Percentiles rank a stretch among this genome's conserved stretches.
Conservation (phyloP, 2,113 vertebrate species). For the Podarcis cretensis region DNA sequence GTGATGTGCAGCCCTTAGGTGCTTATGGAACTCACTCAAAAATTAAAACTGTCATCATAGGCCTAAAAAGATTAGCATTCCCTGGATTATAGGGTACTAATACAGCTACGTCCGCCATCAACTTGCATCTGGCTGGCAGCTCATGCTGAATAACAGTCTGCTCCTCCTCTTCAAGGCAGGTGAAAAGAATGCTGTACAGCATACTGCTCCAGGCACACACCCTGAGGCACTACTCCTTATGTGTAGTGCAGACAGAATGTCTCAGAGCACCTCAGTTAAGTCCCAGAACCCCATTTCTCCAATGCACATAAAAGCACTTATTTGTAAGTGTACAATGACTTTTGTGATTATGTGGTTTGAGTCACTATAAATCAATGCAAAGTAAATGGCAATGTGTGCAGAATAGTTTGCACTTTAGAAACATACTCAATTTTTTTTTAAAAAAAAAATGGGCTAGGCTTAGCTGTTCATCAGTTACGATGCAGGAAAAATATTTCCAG, state of each 20-base stretch:
- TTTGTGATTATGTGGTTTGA: not conserved
- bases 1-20: too few species aligned
- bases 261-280: not conserved
- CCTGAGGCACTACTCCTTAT: slow-evolving; percentile 8
- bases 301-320: not conserved
- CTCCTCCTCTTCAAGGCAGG: not conserved
- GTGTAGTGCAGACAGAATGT: not conserved
- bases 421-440: not conserved
- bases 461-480: not conserved
- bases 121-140: not conserved
- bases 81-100: not conserved
- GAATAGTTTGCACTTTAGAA: not conserved
- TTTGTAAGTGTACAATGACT: not conserved
- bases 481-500: not conserved
- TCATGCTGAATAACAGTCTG: not conserved
- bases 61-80: too few species aligned
- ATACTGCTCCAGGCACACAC: not conserved
- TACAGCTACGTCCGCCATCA: fast-evolving
- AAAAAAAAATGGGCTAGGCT: not conserved
- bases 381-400: not conserved
- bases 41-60: too few species aligned
- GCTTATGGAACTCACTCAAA: too few species aligned
- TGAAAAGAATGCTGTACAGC: not conserved
- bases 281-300: not conserved
- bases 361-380: not conserved